phyloP scores from a whole-genome alignment of 1,140 invertebrate genomes.

The Ectropis grisescens region DNA sequence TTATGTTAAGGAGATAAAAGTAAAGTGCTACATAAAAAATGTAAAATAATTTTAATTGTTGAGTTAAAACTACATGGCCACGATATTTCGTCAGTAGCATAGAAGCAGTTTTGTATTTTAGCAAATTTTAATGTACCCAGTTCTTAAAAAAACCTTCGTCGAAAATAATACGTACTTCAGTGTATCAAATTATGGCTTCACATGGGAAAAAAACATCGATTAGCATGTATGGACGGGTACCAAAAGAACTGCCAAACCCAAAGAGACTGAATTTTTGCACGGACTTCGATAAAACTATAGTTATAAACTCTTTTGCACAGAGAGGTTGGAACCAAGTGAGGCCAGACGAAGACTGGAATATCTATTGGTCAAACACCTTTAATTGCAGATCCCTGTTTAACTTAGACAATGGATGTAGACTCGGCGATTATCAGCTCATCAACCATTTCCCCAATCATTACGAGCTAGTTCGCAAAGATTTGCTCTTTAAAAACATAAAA shows the following conservation, averaged over 20 bases:
- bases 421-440: slow-evolving; percentile 91
- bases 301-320: slow-evolving; percentile 92
- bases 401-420: slow-evolving; percentile 89
- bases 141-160: not conserved
- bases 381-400: slow-evolving; percentile 92
- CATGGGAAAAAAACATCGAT: slow-evolving; percentile 6
- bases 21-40: too few relatives aligned
- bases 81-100: not conserved
- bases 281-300: slow-evolving; percentile 94
- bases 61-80: too few relatives aligned
- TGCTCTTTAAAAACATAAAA: slow-evolving; percentile 96
- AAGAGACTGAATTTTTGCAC: slow-evolving; percentile 84
- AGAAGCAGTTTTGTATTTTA: not conserved
- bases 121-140: not conserved
- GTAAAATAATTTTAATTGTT: too few relatives aligned
- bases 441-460: slow-evolving; percentile 97
- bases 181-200: slow-evolving; percentile 2
- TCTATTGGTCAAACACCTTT: slow-evolving; percentile 94
- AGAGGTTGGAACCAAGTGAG: slow-evolving; percentile 92
- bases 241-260: not conserved
- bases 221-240: slow-evolving; percentile 5
- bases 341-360: slow-evolving; percentile 95
- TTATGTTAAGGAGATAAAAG: too few relatives aligned
- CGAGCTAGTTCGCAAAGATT: slow-evolving; percentile 93
- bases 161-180: too few relatives aligned